Evolutionary conservation across 1,140 invertebrate genomes (phyloP).

Genomic region (Nasonia longicornis): DNA sequence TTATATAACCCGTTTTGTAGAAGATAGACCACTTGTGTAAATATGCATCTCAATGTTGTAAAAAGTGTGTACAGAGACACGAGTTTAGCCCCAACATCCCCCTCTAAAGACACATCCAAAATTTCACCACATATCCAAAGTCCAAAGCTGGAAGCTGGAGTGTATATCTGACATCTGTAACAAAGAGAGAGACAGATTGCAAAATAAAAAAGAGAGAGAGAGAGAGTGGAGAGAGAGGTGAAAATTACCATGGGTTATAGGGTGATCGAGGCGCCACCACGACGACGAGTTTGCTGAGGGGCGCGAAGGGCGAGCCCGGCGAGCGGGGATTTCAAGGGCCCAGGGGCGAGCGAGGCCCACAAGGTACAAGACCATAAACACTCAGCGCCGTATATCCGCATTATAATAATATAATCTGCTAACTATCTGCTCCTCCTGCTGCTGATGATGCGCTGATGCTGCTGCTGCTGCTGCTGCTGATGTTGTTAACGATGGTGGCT

Average conservation of each 20-base stretch:
- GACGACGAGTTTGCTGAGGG: conserved; percentile 50
- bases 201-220: background rate
- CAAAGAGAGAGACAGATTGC: background rate
- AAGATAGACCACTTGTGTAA: background rate
- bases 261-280: conserved; percentile 9
- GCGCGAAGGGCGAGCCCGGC: conserved; percentile 68
- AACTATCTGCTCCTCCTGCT: background rate
- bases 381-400: background rate
- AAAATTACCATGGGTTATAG: conserved; percentile 23
- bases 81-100: background rate
- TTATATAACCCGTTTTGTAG: background rate
- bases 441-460: background rate
- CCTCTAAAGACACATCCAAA: background rate
- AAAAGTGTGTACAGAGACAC: background rate
- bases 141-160: background rate
- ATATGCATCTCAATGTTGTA: too few relatives aligned
- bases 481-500: conserved; percentile 18
- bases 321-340: conserved; percentile 64
- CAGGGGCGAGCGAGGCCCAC: conserved; percentile 64
- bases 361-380: conserved; percentile 57
- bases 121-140: background rate
- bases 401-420: background rate
- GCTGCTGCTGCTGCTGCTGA: background rate
- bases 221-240: conserved; percentile 1
- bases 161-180: too few relatives aligned